Base-by-base conservation (phyloP, 2,797 vertebrate species). In the Scolopax rusticola region DNA sequence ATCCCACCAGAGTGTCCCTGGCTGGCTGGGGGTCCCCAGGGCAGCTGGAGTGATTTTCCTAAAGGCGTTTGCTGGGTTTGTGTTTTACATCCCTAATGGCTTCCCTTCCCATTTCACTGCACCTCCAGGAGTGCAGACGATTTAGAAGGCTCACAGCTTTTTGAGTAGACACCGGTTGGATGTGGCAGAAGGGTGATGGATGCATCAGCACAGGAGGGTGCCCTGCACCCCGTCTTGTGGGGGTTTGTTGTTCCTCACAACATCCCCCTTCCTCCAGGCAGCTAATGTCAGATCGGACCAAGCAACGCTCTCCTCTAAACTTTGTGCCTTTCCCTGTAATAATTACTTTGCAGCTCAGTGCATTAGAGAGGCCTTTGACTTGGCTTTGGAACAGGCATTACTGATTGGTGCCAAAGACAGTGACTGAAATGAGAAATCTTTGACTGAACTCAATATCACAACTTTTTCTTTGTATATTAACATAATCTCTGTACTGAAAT, bases 401-500 rank as follows among this genome's bases (percentile, higher is more conserved):
- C 75, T 89, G 89, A 15, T 59, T 70, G 68, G 14, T 63, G 86
- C 75, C 91, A 80, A 30, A 93, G 95, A 41, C 88, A 80, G 71
- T 2, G 68, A 3, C 89, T 89, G 1, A 77, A 89, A 87, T 57
- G 93, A 83, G 51, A 77, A 61, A 95, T 89, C 81, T 91, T 96
- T 95, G 93, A 77, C 92, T 84, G 40, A 41, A 64, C 92, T 77
- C 87, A 54, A 2, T 68, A 83, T 89, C 91, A 53, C 90, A 78
- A 71, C 71, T 91, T 84, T 67, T 71, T 36, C 81, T 73, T 23
- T 36, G 33, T 77, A 16, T 43, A 90, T 96, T 96, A 97, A 71
- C 95, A 95, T 94, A 96, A 95, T 96, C 90, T 92, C 91, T 65
- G 70, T 8, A 2, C 69, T 73, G 92, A 69, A 90, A 57, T 90